phyloP scores from a whole-genome alignment of 2,888 invertebrate species.

The Himalopsyche tibetana region DNA sequence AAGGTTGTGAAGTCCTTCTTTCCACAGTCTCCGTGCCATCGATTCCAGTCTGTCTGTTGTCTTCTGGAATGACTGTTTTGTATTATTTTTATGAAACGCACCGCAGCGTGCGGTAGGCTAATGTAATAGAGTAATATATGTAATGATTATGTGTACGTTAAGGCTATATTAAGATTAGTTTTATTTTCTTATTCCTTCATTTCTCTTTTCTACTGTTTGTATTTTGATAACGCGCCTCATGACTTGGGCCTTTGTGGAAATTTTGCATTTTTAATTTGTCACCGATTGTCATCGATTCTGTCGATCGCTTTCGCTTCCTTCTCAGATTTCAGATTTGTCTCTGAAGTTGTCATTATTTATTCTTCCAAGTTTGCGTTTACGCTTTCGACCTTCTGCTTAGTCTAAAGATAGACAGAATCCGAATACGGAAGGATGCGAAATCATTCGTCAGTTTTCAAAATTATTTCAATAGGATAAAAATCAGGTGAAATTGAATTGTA shows the following conservation, averaged over 20 bases:
- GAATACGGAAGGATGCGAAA: constrained; percentile 54
- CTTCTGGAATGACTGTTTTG: constrained; percentile 62
- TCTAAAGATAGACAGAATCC: no score
- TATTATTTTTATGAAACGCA: constrained; percentile 52
- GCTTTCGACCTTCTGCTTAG: no score
- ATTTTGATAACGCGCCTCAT: constrained; percentile 57
- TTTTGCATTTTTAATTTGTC: constrained; percentile 63
- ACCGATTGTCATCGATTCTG: constrained; percentile 54
- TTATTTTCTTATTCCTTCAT: constrained; percentile 54
- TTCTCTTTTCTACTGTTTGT: constrained; percentile 61
- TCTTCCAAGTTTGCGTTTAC: no score
- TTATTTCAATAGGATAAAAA: constrained; percentile 47
- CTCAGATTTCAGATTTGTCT: neutral
- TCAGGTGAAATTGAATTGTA: constrained; percentile 25
- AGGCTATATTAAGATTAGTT: constrained; percentile 52
- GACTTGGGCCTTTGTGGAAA: constrained; percentile 66
- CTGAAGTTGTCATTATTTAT: no score
- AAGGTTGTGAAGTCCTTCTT: constrained; percentile 77
- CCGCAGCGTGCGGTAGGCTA: neutral
- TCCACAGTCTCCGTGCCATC: constrained; percentile 67
- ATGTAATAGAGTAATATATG: constrained; percentile 49
- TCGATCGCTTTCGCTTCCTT: constrained; percentile 60
- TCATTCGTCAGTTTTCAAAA: constrained; percentile 57
- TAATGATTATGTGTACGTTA: constrained; percentile 49
- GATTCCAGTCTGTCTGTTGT: constrained; percentile 55